phyloP scores from a whole-genome alignment of 30 jellyfish, hydroid and myxozoan genomes.

The Haliclystus octoradiatus region DNA sequence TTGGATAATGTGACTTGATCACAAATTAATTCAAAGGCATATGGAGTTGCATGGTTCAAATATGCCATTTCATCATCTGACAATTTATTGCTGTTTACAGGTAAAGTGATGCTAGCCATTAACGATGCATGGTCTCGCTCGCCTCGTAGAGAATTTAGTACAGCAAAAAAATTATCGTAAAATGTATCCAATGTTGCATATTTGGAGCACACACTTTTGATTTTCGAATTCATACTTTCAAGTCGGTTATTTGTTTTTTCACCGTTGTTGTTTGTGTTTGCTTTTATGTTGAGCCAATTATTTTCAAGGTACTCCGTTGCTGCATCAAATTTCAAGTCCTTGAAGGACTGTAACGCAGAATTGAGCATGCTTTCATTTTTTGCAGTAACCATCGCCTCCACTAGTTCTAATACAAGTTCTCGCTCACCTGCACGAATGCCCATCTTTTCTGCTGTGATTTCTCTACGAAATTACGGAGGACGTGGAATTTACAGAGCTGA shows the following conservation, averaged over 20 bases:
- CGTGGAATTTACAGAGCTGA: slow-evolving; percentile 3
- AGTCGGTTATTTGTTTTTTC: slow-evolving; percentile 45
- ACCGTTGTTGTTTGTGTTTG: slow-evolving; percentile 6
- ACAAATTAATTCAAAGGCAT: slow-evolving; percentile 16
- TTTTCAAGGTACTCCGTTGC: slow-evolving; percentile 18
- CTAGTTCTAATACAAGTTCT: slow-evolving; percentile 7
- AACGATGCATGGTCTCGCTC: slow-evolving; percentile 26
- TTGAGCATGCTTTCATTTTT: slow-evolving; percentile 4
- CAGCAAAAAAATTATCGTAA: slow-evolving; percentile 22
- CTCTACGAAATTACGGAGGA: slow-evolving; percentile 17
- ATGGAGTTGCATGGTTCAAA: slow-evolving; percentile 14
- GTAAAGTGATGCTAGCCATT: slow-evolving; percentile 18
- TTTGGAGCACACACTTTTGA: slow-evolving; percentile 14
- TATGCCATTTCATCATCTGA: slow-evolving; percentile 1
- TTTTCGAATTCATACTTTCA: slow-evolving; percentile 32
- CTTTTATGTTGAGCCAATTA: slow-evolving; percentile 31
- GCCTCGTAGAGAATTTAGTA: slow-evolving; percentile 16
- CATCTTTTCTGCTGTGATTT: slow-evolving; percentile 23
- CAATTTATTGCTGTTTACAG: slow-evolving; percentile 5
- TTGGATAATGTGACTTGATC: slow-evolving; percentile 5
- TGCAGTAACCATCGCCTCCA: slow-evolving; percentile 10
- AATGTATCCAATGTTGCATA: slow-evolving; percentile 16
- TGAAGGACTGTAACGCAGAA: background rate
- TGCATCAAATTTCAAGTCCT: slow-evolving; percentile 1
- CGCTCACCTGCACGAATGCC: slow-evolving; percentile 34